These are phyloP conservation scores for Drosophila sechellia DNA, from an alignment of 1,140 invertebrate species.

Conservation along the genomic window DNA sequence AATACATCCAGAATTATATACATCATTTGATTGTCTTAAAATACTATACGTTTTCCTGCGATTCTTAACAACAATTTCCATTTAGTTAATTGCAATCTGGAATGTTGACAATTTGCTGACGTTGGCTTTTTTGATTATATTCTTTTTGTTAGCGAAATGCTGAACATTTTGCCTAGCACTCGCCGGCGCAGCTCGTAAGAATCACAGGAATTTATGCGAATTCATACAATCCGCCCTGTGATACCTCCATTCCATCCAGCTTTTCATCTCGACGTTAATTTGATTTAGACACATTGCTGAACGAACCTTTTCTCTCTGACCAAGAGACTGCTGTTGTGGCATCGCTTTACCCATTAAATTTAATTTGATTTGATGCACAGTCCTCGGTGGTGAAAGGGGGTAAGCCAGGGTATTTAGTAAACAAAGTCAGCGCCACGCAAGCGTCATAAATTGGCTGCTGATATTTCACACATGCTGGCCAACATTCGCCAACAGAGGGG, in stretches of 20 bases:
- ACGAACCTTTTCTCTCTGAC: constrained; percentile 66
- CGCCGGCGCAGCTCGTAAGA: constrained; percentile 45
- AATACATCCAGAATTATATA: too few relatives aligned
- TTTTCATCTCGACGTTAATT: constrained; percentile 51
- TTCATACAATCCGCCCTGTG: constrained; percentile 20
- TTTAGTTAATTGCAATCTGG: constrained; percentile 6
- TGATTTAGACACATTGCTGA: constrained; percentile 73
- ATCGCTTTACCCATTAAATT: constrained; percentile 66
- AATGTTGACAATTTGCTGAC: constrained; percentile 15
- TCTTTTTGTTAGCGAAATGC: constrained; percentile 7
- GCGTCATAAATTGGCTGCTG: constrained; percentile 73
- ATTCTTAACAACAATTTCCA: not conserved
- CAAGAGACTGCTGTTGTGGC: constrained; percentile 44
- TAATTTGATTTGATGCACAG: constrained; percentile 62
- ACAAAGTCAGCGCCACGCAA: constrained; percentile 70
- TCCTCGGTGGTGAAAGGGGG: not conserved
- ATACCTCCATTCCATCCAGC: not conserved
- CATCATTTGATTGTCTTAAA: too few relatives aligned
- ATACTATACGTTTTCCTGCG: not conserved
- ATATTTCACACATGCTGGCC: constrained; percentile 76
- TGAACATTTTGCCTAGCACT: constrained; percentile 6
- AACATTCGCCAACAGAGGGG: constrained; percentile 2
- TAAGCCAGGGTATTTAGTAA: constrained; percentile 54
- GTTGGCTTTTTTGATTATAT: not conserved
- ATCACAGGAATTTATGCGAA: constrained; percentile 68